Percentiles rank a stretch among this genome's conserved stretches.
These are phyloP conservation scores for Eilema depressum DNA, from an alignment of 2,888 invertebrate species.

Conservation along the genomic window DNA sequence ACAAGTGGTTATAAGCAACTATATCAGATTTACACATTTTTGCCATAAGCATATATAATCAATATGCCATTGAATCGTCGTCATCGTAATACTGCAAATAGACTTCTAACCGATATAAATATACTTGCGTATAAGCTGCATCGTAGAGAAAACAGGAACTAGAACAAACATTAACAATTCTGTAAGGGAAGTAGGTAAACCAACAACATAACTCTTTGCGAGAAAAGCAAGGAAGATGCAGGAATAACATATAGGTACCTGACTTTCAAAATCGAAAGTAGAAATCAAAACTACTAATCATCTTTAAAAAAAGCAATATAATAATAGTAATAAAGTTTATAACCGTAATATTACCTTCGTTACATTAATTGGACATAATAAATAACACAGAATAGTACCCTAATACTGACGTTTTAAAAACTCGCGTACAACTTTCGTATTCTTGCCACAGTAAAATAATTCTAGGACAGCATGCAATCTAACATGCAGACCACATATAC, in stretches of 20 bases:
- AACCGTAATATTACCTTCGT: too few species aligned
- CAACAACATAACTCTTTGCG: too few species aligned
- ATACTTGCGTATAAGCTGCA: not conserved
- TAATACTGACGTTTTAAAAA: too few species aligned
- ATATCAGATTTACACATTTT: not conserved
- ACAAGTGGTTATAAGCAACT: not conserved
- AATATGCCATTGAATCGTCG: not conserved
- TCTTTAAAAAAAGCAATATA: too few species aligned
- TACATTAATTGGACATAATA: too few species aligned
- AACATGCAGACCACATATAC: slow-evolving; percentile 7
- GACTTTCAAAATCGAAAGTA: too few species aligned
- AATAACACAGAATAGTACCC: too few species aligned
- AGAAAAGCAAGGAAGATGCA: too few species aligned
- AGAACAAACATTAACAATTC: not conserved
- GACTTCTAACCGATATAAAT: not conserved
- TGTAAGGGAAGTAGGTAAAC: not conserved
- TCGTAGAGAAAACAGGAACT: not conserved
- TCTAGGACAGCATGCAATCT: not conserved
- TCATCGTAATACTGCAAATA: not conserved
- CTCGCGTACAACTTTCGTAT: not conserved
- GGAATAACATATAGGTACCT: too few species aligned
- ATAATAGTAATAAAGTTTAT: too few species aligned
- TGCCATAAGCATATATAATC: not conserved
- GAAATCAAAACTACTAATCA: too few species aligned
- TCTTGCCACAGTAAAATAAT: not conserved